Conservation (phyloP, 2,113 vertebrate genomes). For the Eleginops maclovinus region DNA sequence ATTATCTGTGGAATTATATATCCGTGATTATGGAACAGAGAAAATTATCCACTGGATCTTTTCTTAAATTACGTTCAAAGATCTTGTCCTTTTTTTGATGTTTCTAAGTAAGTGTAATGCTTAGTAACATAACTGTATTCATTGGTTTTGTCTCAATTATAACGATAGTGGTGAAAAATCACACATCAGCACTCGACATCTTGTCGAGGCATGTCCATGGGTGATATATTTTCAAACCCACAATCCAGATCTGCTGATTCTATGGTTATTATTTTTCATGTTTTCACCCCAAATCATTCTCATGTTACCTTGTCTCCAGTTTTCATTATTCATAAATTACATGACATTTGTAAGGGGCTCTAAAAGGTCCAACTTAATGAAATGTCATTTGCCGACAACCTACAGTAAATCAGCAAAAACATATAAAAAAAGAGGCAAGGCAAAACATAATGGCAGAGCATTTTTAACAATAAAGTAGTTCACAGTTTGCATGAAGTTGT, state of each 20-base stretch:
- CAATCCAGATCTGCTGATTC: background rate
- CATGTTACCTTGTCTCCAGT: background rate
- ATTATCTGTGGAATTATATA: conserved; percentile 1
- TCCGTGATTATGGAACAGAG: background rate
- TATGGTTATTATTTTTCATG: background rate
- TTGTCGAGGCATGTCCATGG: background rate
- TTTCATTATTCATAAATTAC: background rate
- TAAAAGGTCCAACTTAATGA: background rate
- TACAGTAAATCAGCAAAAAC: background rate
- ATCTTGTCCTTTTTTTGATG: background rate
- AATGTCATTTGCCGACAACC: background rate
- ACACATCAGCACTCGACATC: background rate
- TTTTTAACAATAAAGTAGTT: background rate
- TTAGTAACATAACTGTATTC: background rate
- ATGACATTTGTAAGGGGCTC: background rate
- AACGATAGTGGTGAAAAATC: background rate
- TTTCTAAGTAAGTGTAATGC: background rate
- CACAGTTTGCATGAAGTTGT: background rate
- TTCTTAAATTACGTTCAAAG: background rate
- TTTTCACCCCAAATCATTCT: background rate
- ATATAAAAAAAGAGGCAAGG: background rate
- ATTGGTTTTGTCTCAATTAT: background rate
- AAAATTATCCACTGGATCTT: background rate
- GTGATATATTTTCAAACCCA: background rate
- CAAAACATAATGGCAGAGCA: background rate